Percentiles rank a stretch among this genome's conserved stretches.
Evolutionary conservation across 2,888 invertebrate genomes (phyloP).

Genomic region (Lottia scabra): DNA sequence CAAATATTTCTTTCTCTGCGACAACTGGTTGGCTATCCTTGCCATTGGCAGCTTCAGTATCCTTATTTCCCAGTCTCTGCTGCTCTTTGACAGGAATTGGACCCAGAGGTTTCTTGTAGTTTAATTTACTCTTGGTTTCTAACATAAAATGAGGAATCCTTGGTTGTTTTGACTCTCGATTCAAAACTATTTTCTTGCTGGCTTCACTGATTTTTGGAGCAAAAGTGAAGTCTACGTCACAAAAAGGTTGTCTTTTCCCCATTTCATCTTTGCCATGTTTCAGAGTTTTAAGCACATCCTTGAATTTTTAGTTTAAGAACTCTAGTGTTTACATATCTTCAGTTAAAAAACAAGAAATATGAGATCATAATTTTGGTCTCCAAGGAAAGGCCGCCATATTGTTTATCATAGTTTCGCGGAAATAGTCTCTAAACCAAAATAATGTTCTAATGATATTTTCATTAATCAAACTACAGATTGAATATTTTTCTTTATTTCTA

Average conservation of each 20-base stretch:
- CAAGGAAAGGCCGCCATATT: constrained; percentile 54
- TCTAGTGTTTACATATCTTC: background rate
- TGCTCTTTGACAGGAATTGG: constrained; percentile 33
- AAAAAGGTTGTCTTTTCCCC: constrained; percentile 48
- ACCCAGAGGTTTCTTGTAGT: constrained; percentile 41
- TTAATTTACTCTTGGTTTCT: constrained; percentile 42
- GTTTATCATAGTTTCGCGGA: constrained; percentile 29
- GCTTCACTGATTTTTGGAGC: constrained; percentile 48
- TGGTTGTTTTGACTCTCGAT: constrained; percentile 34
- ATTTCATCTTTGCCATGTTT: constrained; percentile 35
- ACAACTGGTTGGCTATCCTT: background rate
- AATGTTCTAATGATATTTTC: background rate
- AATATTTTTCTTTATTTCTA: no score
- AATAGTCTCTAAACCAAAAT: constrained; percentile 9
- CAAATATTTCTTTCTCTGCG: background rate
- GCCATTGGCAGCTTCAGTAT: constrained; percentile 8
- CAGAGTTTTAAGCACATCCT: background rate
- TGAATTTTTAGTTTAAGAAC: background rate
- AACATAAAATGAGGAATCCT: constrained; percentile 50
- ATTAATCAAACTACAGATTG: no score
- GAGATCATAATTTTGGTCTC: constrained; percentile 35
- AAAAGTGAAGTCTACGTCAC: constrained; percentile 39
- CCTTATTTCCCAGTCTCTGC: constrained; percentile 6
- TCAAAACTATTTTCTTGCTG: constrained; percentile 47
- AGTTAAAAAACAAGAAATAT: background rate